Evolutionary conservation across 1,140 invertebrate species (phyloP).

Genomic region (Drosophila setifemur): DNA sequence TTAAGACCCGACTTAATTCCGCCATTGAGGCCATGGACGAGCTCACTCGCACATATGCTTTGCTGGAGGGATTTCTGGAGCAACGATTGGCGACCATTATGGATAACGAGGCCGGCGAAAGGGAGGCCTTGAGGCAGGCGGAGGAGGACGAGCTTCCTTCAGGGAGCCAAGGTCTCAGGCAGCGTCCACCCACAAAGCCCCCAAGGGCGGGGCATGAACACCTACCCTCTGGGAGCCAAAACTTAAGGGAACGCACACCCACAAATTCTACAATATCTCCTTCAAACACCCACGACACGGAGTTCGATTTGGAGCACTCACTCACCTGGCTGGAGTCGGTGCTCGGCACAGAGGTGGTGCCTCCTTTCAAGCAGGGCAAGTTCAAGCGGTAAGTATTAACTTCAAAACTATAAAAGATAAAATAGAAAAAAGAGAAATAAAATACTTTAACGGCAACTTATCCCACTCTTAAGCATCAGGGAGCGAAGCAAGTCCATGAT

Average conservation of each 20-base stretch:
- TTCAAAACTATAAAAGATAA: too few species aligned
- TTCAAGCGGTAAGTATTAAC: slow-evolving; percentile 50
- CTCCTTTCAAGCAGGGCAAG: slow-evolving; percentile 57
- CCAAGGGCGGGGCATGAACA: too few species aligned
- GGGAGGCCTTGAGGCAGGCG: not conserved
- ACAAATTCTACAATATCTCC: too few species aligned
- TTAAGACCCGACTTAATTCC: slow-evolving; percentile 59
- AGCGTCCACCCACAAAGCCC: slow-evolving; percentile 27
- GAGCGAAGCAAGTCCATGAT: slow-evolving; percentile 83
- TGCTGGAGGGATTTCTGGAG: slow-evolving; percentile 63
- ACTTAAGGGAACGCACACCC: too few species aligned
- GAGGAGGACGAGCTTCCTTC: slow-evolving; percentile 3
- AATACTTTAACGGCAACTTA: too few species aligned
- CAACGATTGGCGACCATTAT: slow-evolving; percentile 59
- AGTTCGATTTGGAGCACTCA: slow-evolving; percentile 84
- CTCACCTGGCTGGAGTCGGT: slow-evolving; percentile 84
- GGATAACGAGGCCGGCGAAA: slow-evolving; percentile 43
- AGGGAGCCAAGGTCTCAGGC: slow-evolving; percentile 1
- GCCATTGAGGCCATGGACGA: slow-evolving; percentile 73
- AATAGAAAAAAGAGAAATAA: too few species aligned
- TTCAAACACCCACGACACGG: slow-evolving; percentile 76
- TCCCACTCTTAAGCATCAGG: slow-evolving; percentile 58
- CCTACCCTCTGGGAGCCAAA: too few species aligned
- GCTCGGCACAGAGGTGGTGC: slow-evolving; percentile 60
- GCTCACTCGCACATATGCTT: slow-evolving; percentile 48